Percentiles rank a stretch among this genome's conserved stretches.
These are phyloP conservation scores for Onthophagus sagittarius DNA, from an alignment of 2,888 invertebrate genomes.

Conservation along the genomic window DNA sequence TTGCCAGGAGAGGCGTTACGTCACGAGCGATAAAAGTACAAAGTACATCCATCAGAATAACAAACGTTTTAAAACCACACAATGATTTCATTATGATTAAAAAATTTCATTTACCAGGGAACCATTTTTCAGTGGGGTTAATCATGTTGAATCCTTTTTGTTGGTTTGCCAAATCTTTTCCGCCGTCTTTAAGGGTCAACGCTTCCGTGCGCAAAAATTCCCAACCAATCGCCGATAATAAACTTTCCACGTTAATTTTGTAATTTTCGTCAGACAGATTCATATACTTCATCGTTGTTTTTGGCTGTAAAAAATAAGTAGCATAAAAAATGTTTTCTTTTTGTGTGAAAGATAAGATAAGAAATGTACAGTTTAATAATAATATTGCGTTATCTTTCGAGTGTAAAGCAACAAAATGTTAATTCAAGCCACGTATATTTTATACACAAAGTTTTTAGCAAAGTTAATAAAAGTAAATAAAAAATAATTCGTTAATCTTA, in stretches of 20 bases:
- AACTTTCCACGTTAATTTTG: constrained; percentile 63
- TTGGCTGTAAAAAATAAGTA: constrained; percentile 8
- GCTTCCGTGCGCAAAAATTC: constrained; percentile 76
- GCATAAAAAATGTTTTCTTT: neutral
- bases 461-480: no score
- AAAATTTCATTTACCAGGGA: constrained; percentile 59
- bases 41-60: constrained; percentile 1
- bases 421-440: no score
- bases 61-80: neutral
- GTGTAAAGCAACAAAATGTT: no score
- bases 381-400: no score
- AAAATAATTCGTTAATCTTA: no score
- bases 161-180: constrained; percentile 63
- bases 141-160: constrained; percentile 82
- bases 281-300: constrained; percentile 62
- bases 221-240: constrained; percentile 78
- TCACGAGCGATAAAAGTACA: neutral
- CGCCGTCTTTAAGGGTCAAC: constrained; percentile 66
- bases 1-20: neutral
- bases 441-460: no score
- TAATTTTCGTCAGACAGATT: constrained; percentile 77
- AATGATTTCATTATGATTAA: no score
- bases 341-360: no score
- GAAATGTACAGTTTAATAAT: no score
- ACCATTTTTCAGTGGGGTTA: constrained; percentile 85